A percentile compares a stretch with the other conserved stretches of the same genome.
Conservation (phyloP, 2,797 vertebrate species). For the Mastacembelus armatus region DNA sequence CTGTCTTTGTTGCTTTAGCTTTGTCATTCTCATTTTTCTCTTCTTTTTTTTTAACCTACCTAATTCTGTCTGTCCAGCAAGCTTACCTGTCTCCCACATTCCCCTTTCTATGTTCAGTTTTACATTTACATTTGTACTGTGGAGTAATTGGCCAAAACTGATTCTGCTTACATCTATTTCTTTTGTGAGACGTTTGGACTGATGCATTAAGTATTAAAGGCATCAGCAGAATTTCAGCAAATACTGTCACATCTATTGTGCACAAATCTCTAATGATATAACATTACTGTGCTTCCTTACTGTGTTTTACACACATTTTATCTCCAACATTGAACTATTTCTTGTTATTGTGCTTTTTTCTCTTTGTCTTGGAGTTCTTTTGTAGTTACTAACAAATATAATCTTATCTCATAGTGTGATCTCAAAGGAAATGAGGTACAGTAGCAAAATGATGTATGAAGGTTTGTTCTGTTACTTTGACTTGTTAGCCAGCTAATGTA, state of each 20-base stretch:
- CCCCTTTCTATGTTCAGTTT: neutral
- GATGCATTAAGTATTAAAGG: neutral
- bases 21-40: neutral
- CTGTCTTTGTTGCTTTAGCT: slow-evolving; percentile 4
- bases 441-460: too few relatives aligned
- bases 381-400: too few relatives aligned
- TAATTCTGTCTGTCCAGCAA: neutral
- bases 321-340: neutral
- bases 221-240: neutral
- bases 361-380: neutral
- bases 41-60: neutral
- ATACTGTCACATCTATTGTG: neutral
- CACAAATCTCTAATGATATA: neutral
- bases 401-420: too few relatives aligned
- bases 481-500: too few relatives aligned
- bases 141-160: neutral
- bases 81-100: neutral
- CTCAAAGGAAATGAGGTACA: neutral
- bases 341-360: neutral
- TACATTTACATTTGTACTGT: neutral
- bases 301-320: neutral
- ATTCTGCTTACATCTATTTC: neutral
- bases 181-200: neutral
- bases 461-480: too few relatives aligned
- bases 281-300: neutral